Evolutionary conservation across 1,140 invertebrate species (phyloP).

Genomic region (Aphidius gifuensis): DNA sequence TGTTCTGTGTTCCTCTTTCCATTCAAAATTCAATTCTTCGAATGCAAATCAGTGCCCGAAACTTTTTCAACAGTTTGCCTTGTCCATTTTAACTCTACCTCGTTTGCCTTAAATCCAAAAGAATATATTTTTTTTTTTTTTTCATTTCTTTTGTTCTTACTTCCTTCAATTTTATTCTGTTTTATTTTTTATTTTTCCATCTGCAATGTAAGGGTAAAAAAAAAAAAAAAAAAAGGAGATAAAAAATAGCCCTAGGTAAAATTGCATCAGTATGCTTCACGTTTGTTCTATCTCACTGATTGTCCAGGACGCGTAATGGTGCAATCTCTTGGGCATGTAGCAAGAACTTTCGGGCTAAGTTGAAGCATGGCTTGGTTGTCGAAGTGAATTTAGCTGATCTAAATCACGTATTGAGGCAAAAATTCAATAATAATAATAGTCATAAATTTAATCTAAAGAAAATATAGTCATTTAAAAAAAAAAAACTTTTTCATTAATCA

Average conservation of each 20-base stretch:
- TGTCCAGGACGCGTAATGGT: slow-evolving; percentile 39
- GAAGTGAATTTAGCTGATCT: too few relatives aligned
- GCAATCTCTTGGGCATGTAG: slow-evolving; percentile 31
- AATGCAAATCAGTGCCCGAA: slow-evolving; percentile 33
- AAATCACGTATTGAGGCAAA: too few relatives aligned
- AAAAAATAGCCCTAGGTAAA: neutral
- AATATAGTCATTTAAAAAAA: too few relatives aligned
- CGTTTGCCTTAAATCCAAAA: slow-evolving; percentile 9
- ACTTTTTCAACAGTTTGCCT: slow-evolving; percentile 15
- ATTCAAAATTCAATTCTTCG: slow-evolving; percentile 19
- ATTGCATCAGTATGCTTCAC: slow-evolving; percentile 40
- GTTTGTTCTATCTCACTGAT: slow-evolving; percentile 41
- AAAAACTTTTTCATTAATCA: too few relatives aligned
- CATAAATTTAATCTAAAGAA: too few relatives aligned
- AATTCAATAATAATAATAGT: too few relatives aligned
- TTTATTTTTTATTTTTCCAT: slow-evolving; percentile 2
- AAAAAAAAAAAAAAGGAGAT: too few relatives aligned
- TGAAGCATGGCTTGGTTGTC: too few relatives aligned
- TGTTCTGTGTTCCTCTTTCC: slow-evolving; percentile 28
- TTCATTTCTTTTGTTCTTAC: slow-evolving; percentile 17
- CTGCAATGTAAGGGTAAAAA: neutral
- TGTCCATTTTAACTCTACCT: slow-evolving; percentile 4
- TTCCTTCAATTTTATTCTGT: neutral
- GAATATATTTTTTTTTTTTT: slow-evolving; percentile 18
- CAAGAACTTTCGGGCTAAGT: neutral